Base-by-base conservation (phyloP, 2,113 vertebrate species). In the Cynocephalus volans region DNA sequence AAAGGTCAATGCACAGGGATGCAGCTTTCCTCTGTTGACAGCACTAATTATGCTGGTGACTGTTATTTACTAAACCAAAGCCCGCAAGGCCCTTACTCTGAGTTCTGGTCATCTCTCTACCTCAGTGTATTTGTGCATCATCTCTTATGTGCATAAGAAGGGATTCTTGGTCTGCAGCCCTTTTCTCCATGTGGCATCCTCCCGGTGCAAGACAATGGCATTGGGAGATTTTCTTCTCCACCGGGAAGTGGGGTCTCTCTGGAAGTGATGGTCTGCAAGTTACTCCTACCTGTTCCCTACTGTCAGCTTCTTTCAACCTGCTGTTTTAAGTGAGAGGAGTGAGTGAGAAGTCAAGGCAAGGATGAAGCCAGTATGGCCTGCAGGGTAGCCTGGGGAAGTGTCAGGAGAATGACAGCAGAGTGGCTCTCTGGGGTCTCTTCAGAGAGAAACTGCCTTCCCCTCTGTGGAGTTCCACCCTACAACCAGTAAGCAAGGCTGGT, bases 31-130 rank as follows among this genome's bases (percentile, higher is more conserved):
- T 73, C 62, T 41, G 18, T n/a, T 28, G 41, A 48, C 70, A 69
- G 41, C 56, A 28, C 56, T 48, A 23, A 41, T 67, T 58, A 33
- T 31, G 4, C 70, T 75, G 64, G n/a, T 58, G 33, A 52, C 65
- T 48, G 19, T 56, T 77, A 48, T 89, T 85, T 80, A n/a, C 62
- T 79, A 90, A 94, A 36, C 48, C 60, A 82, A 94, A 88, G n/a
- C 18, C 62, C 14, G 31, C 52, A 13, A 36, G 45, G 56, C 21
- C 26, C 48, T 54, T 87, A 31, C 36, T 95, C 77, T 91, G 90
- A 77, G 24, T 33, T 76, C 76, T 26, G n/a, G 56, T 9, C 36
- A 18, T 36, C 33, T 65, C 24, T 76, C 36, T 62, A 33, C 62
- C 58, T 41, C 26, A 6, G 14, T 52, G 58, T 45, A 62, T 60